Conservation (phyloP, 2,888 invertebrate species). For the Prenolepis imparis region DNA sequence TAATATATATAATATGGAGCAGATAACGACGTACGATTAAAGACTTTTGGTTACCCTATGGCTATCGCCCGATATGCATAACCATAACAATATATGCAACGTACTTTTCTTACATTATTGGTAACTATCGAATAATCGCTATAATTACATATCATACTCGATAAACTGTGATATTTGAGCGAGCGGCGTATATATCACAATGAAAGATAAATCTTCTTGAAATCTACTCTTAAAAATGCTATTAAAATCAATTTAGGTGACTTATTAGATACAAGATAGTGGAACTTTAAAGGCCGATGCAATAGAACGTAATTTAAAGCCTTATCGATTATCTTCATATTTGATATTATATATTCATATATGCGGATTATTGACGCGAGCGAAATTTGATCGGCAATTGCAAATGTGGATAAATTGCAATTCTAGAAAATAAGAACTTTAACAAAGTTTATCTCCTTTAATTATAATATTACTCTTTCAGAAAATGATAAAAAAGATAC, state of each 20-base stretch:
- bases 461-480: not conserved
- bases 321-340: constrained; percentile 72
- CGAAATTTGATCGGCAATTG: constrained; percentile 39
- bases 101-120: constrained; percentile 77
- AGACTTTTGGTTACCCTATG: constrained; percentile 28
- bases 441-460: constrained; percentile 1
- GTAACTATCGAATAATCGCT: constrained; percentile 71
- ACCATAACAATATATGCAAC: constrained; percentile 45
- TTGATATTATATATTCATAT: constrained; percentile 73
- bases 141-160: constrained; percentile 83
- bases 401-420: constrained; percentile 7
- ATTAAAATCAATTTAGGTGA: constrained; percentile 61
- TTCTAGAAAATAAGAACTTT: constrained; percentile 14
- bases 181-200: constrained; percentile 76
- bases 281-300: constrained; percentile 43
- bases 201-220: constrained; percentile 35
- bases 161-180: constrained; percentile 83
- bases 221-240: constrained; percentile 58
- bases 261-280: constrained; percentile 50
- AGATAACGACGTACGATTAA: constrained; percentile 13
- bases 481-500: not conserved
- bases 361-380: constrained; percentile 61
- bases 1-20: too few species aligned
- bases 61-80: not conserved
- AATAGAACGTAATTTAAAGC: constrained; percentile 62